Conservation (phyloP, 1,140 invertebrate species). For the Euwallacea fornicatus region DNA sequence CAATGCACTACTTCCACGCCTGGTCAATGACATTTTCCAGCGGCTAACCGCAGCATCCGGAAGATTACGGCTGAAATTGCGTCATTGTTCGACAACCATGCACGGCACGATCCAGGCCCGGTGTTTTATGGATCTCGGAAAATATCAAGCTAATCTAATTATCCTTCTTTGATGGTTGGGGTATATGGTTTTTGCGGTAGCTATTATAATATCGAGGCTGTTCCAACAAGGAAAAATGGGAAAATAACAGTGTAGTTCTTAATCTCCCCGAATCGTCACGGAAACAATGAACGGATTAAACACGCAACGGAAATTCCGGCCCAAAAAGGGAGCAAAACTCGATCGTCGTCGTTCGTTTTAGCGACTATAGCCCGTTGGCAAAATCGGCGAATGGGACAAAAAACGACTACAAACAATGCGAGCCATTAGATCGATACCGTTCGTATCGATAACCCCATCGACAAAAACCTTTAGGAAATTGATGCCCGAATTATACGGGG, state of each 20-base stretch:
- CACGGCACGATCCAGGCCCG: not conserved
- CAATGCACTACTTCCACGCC: not conserved
- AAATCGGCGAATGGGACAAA: conserved; percentile 1
- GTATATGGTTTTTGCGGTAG: no score
- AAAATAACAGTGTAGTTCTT: conserved; percentile 3
- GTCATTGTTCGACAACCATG: not conserved
- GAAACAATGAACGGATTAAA: conserved; percentile 7
- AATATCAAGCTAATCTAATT: no score
- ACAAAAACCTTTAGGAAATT: conserved; percentile 6
- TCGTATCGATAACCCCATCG: conserved; percentile 4
- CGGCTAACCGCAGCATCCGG: not conserved
- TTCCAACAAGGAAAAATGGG: not conserved
- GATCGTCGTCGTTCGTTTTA: not conserved
- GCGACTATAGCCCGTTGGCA: not conserved
- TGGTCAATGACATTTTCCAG: conserved; percentile 5
- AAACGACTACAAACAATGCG: conserved; percentile 2
- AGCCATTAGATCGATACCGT: not conserved
- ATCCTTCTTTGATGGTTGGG: no score
- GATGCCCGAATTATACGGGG: conserved; percentile 3
- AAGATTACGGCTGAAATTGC: not conserved
- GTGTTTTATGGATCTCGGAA: no score
- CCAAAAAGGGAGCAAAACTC: conserved; percentile 3
- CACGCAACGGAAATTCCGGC: conserved; percentile 3
- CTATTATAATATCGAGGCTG: not conserved
- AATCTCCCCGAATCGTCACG: conserved; percentile 4